Percentiles rank a stretch among this genome's conserved stretches.
Conservation (phyloP, 2,113 vertebrate species). For the Canis aureus region DNA sequence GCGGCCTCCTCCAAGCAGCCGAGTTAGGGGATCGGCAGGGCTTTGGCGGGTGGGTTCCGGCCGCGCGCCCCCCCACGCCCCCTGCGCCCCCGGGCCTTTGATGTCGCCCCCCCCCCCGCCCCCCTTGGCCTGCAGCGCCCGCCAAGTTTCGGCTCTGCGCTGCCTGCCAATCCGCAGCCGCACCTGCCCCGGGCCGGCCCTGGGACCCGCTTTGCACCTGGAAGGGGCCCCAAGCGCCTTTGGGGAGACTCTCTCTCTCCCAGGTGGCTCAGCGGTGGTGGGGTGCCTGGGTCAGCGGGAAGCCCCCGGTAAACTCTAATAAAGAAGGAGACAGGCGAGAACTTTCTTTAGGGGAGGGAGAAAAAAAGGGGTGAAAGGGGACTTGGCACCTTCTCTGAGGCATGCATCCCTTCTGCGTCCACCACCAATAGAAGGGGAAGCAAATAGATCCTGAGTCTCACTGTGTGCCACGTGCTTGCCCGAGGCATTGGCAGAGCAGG, state of each 20-base stretch:
- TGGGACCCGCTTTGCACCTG: slow-evolving; percentile 38
- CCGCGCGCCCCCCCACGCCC: slow-evolving; percentile 65
- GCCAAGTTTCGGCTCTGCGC: slow-evolving; percentile 56
- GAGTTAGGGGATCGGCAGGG: fast-evolving
- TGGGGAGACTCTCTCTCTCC: background rate
- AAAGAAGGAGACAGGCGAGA: background rate
- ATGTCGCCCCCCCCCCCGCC: slow-evolving; percentile 78
- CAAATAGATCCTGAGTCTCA: background rate
- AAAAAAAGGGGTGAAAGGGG: background rate
- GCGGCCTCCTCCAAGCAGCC: background rate
- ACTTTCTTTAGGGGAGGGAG: background rate
- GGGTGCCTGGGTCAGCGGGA: background rate
- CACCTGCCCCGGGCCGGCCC: background rate
- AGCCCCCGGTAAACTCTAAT: background rate
- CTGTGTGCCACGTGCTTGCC: background rate
- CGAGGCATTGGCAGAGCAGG: background rate
- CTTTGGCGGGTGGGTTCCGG: background rate
- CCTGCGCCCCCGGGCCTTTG: slow-evolving; percentile 76
- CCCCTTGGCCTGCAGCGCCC: slow-evolving; percentile 62
- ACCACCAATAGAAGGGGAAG: background rate
- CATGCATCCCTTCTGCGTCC: background rate
- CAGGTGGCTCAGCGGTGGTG: background rate
- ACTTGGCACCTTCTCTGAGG: background rate
- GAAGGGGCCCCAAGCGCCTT: background rate
- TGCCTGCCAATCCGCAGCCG: background rate